Evolutionary conservation across 2,888 invertebrate species (phyloP), one percentile per base, ranked within the genome.

Genomic region (Eurytoma californica): DNA sequence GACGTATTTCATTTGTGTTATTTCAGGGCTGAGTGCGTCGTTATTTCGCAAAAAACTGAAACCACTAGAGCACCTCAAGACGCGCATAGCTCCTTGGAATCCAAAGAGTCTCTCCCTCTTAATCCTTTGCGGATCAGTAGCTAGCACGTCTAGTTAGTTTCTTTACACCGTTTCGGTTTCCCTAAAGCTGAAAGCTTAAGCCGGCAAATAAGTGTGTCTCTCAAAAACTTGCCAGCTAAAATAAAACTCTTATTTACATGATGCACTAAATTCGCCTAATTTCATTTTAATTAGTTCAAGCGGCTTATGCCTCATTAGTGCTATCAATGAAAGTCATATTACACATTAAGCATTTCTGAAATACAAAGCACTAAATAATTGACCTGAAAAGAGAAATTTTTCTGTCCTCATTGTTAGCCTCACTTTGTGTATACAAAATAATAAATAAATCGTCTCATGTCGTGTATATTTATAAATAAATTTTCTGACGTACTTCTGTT

Each of bases 61-160:
- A 39, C 20, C 75, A 68, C 60, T 75, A 67, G 57, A 28, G 58
- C 30, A 60, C 28, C 60, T 28, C 18, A 67, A 51, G 51, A 72
- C 60, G 28, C n/a, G 20, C 57, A n/a, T 16, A 53, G 61, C 61
- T 63, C 16, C 51, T 66, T 57, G 57, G 49, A 53, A 72, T 24
- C 39, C 28, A 20, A 70, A 77, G 69, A 65, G 70, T 70, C 77
- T 57, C 53, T 57, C 30, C 14, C 60, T 14, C 65, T 70, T 77
- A 77, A 77, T 77, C 70, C 70, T 57, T 69, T 24, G 69, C 76
- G 76, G 76, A 76, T 76, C 76, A 69, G 76, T 68, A 63, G 61
- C 74, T 49, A 58, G 74, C 30, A 58, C 61, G 61, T 63, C 55
- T 76, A 68, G 68, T 67, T 76, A 76, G 76, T 76, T 76, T 69